These are phyloP conservation scores for Cephonodes hylas DNA, from an alignment of 2,888 invertebrate species.

Conservation along the genomic window DNA sequence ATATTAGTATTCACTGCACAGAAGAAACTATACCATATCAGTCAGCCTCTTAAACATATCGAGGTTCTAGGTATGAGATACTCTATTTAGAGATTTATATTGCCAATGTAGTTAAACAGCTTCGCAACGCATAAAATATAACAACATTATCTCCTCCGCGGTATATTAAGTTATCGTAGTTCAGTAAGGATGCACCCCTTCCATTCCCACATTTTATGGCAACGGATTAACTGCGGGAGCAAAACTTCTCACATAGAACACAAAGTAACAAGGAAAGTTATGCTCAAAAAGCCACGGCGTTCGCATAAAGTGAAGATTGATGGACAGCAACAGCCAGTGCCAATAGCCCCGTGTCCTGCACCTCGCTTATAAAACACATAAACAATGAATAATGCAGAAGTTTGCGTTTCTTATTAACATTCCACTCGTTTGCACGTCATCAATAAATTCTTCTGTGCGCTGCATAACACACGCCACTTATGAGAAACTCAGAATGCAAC, in stretches of 20 bases:
- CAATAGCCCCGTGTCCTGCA: not conserved
- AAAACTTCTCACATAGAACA: not conserved
- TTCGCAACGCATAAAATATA: too few species aligned
- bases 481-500: not conserved
- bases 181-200: too few species aligned
- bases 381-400: slow-evolving; percentile 8
- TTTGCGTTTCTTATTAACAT: slow-evolving; percentile 8
- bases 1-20: too few species aligned
- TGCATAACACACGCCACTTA: slow-evolving; percentile 1
- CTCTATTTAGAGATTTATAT: too few species aligned
- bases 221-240: too few species aligned
- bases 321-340: not conserved
- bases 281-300: not conserved
- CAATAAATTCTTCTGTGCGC: slow-evolving; percentile 12
- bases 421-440: slow-evolving; percentile 4
- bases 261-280: not conserved
- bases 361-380: not conserved
- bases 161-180: too few species aligned
- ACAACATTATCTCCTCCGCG: too few species aligned
- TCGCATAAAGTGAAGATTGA: slow-evolving; percentile 1
- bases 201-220: too few species aligned
- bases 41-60: too few species aligned
- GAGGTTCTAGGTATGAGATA: too few species aligned
- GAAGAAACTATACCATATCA: too few species aligned
- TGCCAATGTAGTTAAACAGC: too few species aligned